Percentiles rank a stretch among this genome's conserved stretches.
Conservation (phyloP, 1,140 invertebrate genomes). For the Macrotrachela quadricornifera region DNA sequence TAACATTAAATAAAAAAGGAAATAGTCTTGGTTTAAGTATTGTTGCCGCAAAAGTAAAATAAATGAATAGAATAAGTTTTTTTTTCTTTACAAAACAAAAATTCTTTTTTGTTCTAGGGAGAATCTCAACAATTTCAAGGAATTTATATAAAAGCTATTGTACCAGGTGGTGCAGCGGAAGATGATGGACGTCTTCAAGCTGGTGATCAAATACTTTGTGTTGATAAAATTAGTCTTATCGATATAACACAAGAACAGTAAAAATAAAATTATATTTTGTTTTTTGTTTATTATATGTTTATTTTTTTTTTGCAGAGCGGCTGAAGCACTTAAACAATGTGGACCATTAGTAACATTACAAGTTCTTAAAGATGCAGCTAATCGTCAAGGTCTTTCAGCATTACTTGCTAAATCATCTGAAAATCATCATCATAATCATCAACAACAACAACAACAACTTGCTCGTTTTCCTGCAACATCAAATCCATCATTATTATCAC, state of each 20-base stretch:
- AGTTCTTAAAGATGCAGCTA: constrained; percentile 7
- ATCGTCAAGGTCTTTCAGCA: neutral
- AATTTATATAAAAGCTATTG: constrained; percentile 92
- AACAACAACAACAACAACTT: neutral
- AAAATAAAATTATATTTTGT: constrained; percentile 41
- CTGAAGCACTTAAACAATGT: constrained; percentile 1
- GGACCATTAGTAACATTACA: constrained; percentile 4
- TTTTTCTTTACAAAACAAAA: no score
- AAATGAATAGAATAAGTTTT: no score
- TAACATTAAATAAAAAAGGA: neutral
- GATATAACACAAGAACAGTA: constrained; percentile 72
- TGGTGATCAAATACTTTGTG: constrained; percentile 85
- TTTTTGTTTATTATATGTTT: no score
- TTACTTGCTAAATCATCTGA: neutral
- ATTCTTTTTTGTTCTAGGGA: no score
- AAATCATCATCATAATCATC: neutral
- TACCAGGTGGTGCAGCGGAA: constrained; percentile 71
- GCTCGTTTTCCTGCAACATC: no score
- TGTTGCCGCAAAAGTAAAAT: constrained; percentile 18
- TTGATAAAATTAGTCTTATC: constrained; percentile 82
- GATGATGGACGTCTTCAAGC: constrained; percentile 76
- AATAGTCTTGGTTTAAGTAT: constrained; percentile 8
- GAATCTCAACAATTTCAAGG: constrained; percentile 68
- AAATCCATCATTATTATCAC: no score
- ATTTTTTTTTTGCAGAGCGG: constrained; percentile 10